Conservation (phyloP, 1,140 invertebrate species). For the Aphis craccivora region DNA sequence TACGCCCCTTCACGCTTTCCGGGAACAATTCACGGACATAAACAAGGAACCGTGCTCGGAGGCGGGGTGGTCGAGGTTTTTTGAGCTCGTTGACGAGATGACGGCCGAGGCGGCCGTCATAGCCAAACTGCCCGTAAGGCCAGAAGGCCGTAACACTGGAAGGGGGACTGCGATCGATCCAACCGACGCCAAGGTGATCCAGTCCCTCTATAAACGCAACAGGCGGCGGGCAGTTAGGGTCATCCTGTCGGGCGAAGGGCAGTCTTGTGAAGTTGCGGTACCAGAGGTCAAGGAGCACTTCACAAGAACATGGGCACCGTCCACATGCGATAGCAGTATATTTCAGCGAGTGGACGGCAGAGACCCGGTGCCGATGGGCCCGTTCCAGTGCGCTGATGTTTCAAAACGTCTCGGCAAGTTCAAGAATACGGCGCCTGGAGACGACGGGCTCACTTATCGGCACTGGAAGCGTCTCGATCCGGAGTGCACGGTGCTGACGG, state of each 20-base stretch:
- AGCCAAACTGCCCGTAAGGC: no score
- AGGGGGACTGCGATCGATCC: no score
- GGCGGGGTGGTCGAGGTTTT: not conserved
- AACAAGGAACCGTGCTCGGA: no score
- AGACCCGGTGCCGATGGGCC: not conserved
- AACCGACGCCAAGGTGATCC: no score
- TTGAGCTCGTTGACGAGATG: no score
- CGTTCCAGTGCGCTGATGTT: slow-evolving; percentile 43
- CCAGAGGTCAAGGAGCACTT: not conserved
- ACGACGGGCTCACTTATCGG: slow-evolving; percentile 60
- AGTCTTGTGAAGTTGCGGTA: slow-evolving; percentile 5
- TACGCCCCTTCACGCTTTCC: not conserved
- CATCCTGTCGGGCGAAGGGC: no score
- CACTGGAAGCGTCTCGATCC: slow-evolving; percentile 56
- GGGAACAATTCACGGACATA: no score
- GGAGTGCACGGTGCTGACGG: slow-evolving; percentile 50
- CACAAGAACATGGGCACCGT: not conserved
- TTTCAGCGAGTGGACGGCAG: not conserved
- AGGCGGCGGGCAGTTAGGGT: no score
- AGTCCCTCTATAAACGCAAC: no score
- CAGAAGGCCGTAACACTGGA: no score
- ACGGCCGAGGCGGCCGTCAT: no score
- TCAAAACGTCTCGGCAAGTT: slow-evolving; percentile 3
- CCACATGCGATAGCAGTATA: not conserved
- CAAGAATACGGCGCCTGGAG: slow-evolving; percentile 61